Base-by-base conservation (phyloP, 1,140 invertebrate species). In the Microplitis mediator region DNA sequence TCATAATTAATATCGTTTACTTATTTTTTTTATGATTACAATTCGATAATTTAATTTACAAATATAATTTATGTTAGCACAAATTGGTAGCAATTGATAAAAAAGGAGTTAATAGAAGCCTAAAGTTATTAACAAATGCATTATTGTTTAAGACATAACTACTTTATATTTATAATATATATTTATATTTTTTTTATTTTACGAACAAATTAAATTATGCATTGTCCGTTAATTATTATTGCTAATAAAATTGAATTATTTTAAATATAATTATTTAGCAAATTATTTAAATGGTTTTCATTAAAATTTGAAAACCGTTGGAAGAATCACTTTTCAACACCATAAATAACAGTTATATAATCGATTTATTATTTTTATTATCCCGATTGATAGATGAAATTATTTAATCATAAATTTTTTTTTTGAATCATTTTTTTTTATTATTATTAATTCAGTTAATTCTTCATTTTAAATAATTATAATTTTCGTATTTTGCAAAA, bases 41-140 rank as follows among this genome's bases (percentile, higher is more conserved):
- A 54, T 52, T 52, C 11, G 11, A 63, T 60, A 9, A 23, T 35
- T 35, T 60, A 9, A 23, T 35, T 35, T 63, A n/a, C n/a, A n/a
- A 63, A 36, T 36, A 35, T 35, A 35, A 63, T 63, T 39, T 39
- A 36, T 63, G 34, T 35, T 13, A 63, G 31, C 61, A 63, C 32
- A 36, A 63, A 63, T 63, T 16, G 35, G 36, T 39, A 63, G 13
- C 61, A 39, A 45, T 32, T 60, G 9, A 34, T 60, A 60, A 32
- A 60, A 60, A 60, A 60, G 23, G 9, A 32, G 16, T 54, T 60
- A 32, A 60, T 31, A 60, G 16, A 60, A 60, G 16, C 31, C 58
- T 60, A 60, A 60, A 23, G 58, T 60, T 23, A 31, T 23, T 60
- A 60, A 60, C 58, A 60, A 60, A 60, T 60, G 58, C 58, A 60